phyloP scores from a whole-genome alignment of 1,140 invertebrate genomes.

The Cecropterus lyciades region DNA sequence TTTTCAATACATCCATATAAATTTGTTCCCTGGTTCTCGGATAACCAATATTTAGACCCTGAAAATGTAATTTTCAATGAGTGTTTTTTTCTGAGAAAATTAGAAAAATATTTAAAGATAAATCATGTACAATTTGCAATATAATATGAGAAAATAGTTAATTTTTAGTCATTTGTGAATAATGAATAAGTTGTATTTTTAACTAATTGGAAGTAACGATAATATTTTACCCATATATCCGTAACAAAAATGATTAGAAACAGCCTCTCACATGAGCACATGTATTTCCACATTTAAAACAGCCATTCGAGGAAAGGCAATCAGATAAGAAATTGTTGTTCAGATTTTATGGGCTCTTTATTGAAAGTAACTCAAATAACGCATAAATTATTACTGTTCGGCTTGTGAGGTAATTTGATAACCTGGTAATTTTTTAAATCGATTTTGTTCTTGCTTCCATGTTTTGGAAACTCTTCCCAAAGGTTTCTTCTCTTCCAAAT shows the following conservation, averaged over 20 bases:
- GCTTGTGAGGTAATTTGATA: not conserved
- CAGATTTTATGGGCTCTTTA: conserved; percentile 7
- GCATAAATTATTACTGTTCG: not conserved
- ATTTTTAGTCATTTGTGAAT: too few species aligned
- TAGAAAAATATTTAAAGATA: too few species aligned
- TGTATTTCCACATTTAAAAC: conserved; percentile 20
- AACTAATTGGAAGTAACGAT: too few species aligned
- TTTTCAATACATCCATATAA: conserved; percentile 52
- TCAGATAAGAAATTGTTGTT: conserved; percentile 9
- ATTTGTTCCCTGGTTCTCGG: conserved; percentile 31
- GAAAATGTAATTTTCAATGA: not conserved
- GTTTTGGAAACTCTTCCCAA: conserved; percentile 4
- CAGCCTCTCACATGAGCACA: not conserved
- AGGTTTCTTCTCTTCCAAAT: too few species aligned
- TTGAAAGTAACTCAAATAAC: conserved; percentile 4
- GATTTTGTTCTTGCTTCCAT: too few species aligned
- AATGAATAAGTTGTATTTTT: too few species aligned
- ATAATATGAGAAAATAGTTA: too few species aligned
- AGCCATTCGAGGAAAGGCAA: conserved; percentile 5
- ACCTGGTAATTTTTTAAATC: too few species aligned
- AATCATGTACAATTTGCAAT: too few species aligned
- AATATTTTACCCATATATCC: conserved; percentile 7
- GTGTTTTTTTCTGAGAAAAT: too few species aligned
- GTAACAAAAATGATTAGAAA: not conserved
- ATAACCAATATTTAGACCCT: not conserved